Evolutionary conservation across 2,113 vertebrate genomes (phyloP).

Genomic region (Gallinago jamesoni): DNA sequence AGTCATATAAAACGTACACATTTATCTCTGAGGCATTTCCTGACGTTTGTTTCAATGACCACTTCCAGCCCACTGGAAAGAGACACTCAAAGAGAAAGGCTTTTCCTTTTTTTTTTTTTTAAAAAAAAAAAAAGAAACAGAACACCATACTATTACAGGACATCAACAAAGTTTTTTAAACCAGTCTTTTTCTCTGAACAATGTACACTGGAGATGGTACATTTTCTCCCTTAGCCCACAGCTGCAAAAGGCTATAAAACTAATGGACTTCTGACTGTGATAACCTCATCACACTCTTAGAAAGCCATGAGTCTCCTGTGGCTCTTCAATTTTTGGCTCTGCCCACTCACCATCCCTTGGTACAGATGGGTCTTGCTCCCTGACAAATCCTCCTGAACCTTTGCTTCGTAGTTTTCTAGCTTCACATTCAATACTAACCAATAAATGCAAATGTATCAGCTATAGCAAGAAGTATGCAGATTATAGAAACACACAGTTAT

Average conservation of each 20-base stretch:
- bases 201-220: accelerated
- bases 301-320: not conserved
- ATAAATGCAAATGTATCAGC: not conserved
- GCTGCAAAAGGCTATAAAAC: not conserved
- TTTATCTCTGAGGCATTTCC: not conserved
- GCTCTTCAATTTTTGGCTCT: not conserved
- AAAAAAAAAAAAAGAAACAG: not conserved
- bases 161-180: not conserved
- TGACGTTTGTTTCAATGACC: not conserved
- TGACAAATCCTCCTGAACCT: not conserved
- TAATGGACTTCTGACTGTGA: not conserved
- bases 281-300: not conserved
- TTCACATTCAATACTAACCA: not conserved
- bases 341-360: not conserved
- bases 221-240: not conserved
- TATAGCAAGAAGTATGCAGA: not conserved
- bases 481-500: not conserved
- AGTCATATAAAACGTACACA: not conserved
- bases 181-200: not conserved
- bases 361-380: not conserved
- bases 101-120: not conserved
- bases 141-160: not conserved
- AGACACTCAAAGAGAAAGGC: not conserved
- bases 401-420: not conserved
- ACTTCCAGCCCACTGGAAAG: not conserved